Percentiles rank a stretch among this genome's conserved stretches.
phyloP scores from a whole-genome alignment of 1,140 invertebrate species.

The Bicyclus anynana region DNA sequence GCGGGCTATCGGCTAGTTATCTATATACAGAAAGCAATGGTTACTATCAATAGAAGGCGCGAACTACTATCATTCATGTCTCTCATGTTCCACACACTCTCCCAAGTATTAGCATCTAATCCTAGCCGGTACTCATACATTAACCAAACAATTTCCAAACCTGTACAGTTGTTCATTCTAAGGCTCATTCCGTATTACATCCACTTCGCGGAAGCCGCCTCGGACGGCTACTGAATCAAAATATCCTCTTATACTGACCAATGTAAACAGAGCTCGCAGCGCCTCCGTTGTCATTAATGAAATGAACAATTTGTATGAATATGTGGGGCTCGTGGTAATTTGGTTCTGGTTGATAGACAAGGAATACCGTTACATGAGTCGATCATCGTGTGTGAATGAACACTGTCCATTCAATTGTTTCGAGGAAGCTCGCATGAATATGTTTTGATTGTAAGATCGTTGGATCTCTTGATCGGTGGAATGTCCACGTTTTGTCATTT shows the following conservation, averaged over 20 bases:
- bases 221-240: conserved; percentile 41
- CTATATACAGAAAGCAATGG: no score
- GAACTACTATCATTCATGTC: not conserved
- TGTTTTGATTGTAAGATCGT: conserved; percentile 28
- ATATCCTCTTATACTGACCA: conserved; percentile 41
- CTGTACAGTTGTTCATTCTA: conserved; percentile 26
- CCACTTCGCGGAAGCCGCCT: conserved; percentile 40
- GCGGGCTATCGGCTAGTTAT: no score
- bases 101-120: conserved; percentile 6
- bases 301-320: conserved; percentile 2
- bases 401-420: conserved; percentile 40
- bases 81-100: not conserved
- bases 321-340: conserved; percentile 15
- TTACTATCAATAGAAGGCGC: not conserved
- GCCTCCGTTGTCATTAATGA: conserved; percentile 21
- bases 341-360: conserved; percentile 39
- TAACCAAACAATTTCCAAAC: conserved; percentile 29
- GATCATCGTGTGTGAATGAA: conserved; percentile 42
- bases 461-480: conserved; percentile 15
- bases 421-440: conserved; percentile 31
- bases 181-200: conserved; percentile 39
- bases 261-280: conserved; percentile 16
- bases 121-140: conserved; percentile 2
- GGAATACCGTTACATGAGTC: conserved; percentile 34
- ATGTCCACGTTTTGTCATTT: conserved; percentile 2